Base-by-base conservation (phyloP, 2,888 invertebrate species). In the Bibio marci region DNA sequence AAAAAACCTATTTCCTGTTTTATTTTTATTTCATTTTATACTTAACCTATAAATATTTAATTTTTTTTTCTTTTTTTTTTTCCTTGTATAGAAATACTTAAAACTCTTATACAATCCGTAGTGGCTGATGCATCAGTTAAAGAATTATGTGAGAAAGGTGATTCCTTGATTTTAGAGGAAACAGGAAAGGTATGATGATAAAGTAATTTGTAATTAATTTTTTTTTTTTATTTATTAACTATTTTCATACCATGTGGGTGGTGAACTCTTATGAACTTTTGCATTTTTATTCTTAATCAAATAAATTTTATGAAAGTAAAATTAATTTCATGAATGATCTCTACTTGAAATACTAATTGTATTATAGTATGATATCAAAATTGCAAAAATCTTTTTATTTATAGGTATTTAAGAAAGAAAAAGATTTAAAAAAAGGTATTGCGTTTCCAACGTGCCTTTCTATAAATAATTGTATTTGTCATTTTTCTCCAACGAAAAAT, bases 371-470 rank as follows among this genome's bases (percentile, higher is more conserved):
- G n/a, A n/a, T n/a, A n/a, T n/a, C n/a, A n/a, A n/a, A n/a, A n/a
- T n/a, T n/a, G n/a, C n/a, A n/a, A n/a, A n/a, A n/a, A n/a, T n/a
- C 11, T 18, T 13, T 34, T 30, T 39, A 41, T 38, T 17, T 28
- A 4, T 33, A 62, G 62, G 60, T 62, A 45, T 97, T 92, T 66
- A 97, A 97, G 66, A 97, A 94, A 57, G 94, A 97, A 58, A 98
- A 97, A 58, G 92, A 95, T 49, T 71, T 95, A 52, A 94, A 91
- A 61, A 97, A 97, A 67, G 95, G 94, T 50, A 88, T 97, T 56
- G 95, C 98, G 30, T 98, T 98, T 64, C 98, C 98, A 40, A 97
- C 97, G 43, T 98, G 97, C 66, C 76, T 99, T 45, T 97, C 95
- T 15, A 82, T 94, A 41, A 98, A 99, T 67, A 95, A 98, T 65